Base-by-base conservation (phyloP, 2,797 vertebrate species). In the Thaleichthys pacificus region DNA sequence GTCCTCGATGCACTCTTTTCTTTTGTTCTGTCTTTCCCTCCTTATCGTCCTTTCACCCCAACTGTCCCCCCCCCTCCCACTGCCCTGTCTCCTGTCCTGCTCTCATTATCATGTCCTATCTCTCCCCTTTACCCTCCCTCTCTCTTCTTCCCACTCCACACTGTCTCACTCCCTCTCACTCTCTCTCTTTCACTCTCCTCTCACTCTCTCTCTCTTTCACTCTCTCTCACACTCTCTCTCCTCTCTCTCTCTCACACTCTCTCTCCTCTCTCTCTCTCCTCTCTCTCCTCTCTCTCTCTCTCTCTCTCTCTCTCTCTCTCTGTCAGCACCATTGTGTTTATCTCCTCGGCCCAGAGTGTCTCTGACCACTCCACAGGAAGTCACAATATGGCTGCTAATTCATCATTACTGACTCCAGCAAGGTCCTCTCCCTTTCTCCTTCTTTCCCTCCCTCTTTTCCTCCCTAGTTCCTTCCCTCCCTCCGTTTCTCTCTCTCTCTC, bases 11-110 rank as follows among this genome's bases (percentile, higher is more conserved):
- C 26, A 32, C 14, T 30, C 35, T 47, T 42, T 38, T 63, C 42
- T 8, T 61, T 73, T 78, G 70, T 81, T 35, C 79, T 83, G 76
- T 68, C 24, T 74, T 32, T 57, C 70, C 54, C 57, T 76, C 74
- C 61, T 69, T 72, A 77, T 80, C 78, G 66, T 75, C 81, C 71
- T 61, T 0, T 7, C 51, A 15, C 28, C 71, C 69, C 17, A 1
- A 11, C 68, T 69, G 4, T 61, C 56, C 58, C 67, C 5, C 67
- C 5, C 56, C 4, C 56, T 42, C 32, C 5, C 17, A n/a, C 30
- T 47, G 3, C 9, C 21, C 24, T 61, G 19, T 21, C 58, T 21
- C 24, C 38, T 42, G 56, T 60, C 57, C 5, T 24, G n/a, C 57
- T 24, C 21, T 60, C 57, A 21, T 24, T 60, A n/a, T 60, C 56